Conservation (phyloP, 2,797 vertebrate species). For the Erethizon dorsatum region DNA sequence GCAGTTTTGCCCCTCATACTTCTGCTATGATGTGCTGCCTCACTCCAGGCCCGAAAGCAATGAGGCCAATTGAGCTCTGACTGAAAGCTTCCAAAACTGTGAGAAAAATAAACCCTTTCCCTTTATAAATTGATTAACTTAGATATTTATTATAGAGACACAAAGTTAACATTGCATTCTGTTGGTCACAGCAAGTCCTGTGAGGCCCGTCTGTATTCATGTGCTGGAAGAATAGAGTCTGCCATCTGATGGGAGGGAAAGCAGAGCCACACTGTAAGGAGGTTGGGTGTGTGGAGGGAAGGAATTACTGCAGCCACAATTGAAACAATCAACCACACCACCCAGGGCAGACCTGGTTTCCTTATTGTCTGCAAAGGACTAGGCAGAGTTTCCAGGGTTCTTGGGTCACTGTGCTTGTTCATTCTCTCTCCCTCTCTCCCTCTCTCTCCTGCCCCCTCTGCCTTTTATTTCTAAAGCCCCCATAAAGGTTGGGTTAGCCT, state of each 20-base stretch:
- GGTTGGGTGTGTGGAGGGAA: neutral
- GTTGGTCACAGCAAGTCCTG: neutral
- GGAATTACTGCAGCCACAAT: neutral
- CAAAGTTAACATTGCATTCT: neutral
- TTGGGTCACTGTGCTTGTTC: neutral
- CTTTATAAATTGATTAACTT: neutral
- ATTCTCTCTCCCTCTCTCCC: neutral
- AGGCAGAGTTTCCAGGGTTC: neutral
- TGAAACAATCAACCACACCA: neutral
- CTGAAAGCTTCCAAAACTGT: neutral
- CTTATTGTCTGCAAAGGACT: neutral
- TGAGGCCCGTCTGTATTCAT: neutral
- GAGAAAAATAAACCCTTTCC: neutral
- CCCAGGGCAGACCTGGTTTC: neutral
- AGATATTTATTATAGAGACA: neutral
- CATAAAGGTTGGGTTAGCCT: neutral
- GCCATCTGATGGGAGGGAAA: neutral
- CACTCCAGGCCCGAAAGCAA: neutral
- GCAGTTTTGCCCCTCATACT: neutral
- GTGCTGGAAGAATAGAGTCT: neutral
- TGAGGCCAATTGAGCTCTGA: neutral
- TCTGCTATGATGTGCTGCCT: too few species aligned
- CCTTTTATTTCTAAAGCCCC: neutral
- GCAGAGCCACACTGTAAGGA: neutral
- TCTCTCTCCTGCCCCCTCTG: neutral